These are phyloP conservation scores for Bambusicola thoracicus DNA, from an alignment of 2,113 vertebrate genomes.

Conservation along the genomic window DNA sequence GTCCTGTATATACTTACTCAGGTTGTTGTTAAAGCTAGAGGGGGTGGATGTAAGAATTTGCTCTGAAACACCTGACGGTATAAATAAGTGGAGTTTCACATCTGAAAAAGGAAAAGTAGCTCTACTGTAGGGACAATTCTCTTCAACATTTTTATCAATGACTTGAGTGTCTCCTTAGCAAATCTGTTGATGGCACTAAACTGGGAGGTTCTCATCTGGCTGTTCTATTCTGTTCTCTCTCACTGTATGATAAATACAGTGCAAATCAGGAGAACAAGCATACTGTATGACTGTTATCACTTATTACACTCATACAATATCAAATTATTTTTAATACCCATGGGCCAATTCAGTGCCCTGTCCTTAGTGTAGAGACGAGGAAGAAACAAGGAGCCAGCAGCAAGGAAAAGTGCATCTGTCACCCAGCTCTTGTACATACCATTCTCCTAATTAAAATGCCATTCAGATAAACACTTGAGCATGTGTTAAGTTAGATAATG, in stretches of 20 bases:
- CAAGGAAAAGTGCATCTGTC: not conserved
- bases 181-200: not conserved
- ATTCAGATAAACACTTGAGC: not conserved
- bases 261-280: not conserved
- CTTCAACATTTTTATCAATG: not conserved
- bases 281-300: fast-evolving
- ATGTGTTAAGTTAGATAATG: not conserved
- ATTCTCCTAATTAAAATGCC: not conserved
- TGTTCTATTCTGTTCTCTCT: not conserved
- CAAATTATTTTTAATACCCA: not conserved
- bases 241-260: not conserved
- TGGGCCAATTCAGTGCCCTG: not conserved
- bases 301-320: not conserved
- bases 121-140: not conserved
- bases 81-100: not conserved
- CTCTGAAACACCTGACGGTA: not conserved
- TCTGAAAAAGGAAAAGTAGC: not conserved
- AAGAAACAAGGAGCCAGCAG: not conserved
- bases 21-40: not conserved
- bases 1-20: not conserved
- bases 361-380: not conserved
- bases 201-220: not conserved
- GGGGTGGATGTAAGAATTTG: not conserved
- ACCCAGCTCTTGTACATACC: not conserved
- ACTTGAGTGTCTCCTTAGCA: not conserved